Evolutionary conservation across 2,113 vertebrate species (phyloP).

Genomic region (Melanotaenia duboulayi): DNA sequence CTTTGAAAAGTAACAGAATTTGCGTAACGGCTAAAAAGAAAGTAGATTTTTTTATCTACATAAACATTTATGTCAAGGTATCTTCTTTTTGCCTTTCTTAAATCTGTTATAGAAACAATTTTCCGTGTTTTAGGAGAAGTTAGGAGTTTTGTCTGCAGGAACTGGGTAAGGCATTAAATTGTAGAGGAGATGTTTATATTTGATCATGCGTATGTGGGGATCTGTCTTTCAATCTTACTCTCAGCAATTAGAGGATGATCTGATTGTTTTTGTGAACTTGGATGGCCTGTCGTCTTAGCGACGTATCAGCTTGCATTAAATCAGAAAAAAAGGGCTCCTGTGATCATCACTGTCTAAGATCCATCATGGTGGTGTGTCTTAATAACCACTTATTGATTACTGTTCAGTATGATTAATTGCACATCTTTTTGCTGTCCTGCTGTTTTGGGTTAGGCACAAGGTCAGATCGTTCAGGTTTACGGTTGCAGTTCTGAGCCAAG

Average conservation of each 20-base stretch:
- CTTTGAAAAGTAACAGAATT: too few relatives aligned
- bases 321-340: slow-evolving; percentile 1
- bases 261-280: background rate
- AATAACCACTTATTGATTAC: slow-evolving; percentile 57
- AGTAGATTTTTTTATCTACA: too few relatives aligned
- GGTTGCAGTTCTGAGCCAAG: slow-evolving; percentile 42
- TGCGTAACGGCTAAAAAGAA: too few relatives aligned
- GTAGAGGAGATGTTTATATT: too few relatives aligned
- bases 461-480: slow-evolving; percentile 58
- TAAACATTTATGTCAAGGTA: too few relatives aligned
- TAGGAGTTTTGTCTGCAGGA: too few relatives aligned
- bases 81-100: too few relatives aligned
- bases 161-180: too few relatives aligned
- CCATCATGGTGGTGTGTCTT: slow-evolving; percentile 25
- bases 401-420: slow-evolving; percentile 62
- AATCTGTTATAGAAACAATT: too few relatives aligned
- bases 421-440: slow-evolving; percentile 25
- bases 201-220: background rate
- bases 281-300: background rate
- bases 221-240: background rate
- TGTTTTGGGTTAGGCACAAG: slow-evolving; percentile 52
- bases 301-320: slow-evolving; percentile 2
- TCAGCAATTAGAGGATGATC: background rate
- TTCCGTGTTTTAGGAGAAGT: too few relatives aligned
- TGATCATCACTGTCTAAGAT: background rate